Evolutionary conservation across 2,888 invertebrate genomes (phyloP).

Genomic region (Caenorhabditis zanzibari): DNA sequence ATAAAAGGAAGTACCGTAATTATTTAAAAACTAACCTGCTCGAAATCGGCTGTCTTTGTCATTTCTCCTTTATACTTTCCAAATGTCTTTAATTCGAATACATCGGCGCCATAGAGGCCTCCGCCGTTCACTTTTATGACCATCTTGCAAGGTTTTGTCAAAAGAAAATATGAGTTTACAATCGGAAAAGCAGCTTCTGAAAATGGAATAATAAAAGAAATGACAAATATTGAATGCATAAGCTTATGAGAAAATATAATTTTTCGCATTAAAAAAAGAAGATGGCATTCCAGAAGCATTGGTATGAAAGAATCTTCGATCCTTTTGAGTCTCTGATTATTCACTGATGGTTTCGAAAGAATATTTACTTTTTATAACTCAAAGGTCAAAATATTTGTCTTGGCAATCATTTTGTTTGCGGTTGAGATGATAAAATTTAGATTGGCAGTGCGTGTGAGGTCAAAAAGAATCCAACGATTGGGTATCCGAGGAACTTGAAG

Average conservation of each 20-base stretch:
- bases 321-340: background rate
- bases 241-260: constrained; percentile 9
- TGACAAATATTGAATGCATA: constrained; percentile 7
- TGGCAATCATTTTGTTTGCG: constrained; percentile 30
- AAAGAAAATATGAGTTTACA: constrained; percentile 3
- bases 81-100: constrained; percentile 45
- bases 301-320: background rate
- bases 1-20: background rate
- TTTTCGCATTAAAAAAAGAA: background rate
- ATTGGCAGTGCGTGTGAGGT: constrained; percentile 24
- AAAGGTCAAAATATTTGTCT: constrained; percentile 41
- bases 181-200: constrained; percentile 18
- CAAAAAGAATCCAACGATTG: constrained; percentile 1
- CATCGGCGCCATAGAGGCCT: constrained; percentile 44
- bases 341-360: background rate
- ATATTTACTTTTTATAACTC: constrained; percentile 7
- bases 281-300: background rate
- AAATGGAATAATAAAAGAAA: constrained; percentile 7
- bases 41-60: constrained; percentile 21
- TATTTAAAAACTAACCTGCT: constrained; percentile 29
- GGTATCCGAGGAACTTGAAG: background rate
- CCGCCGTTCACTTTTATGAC: constrained; percentile 55
- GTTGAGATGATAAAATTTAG: constrained; percentile 9
- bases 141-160: constrained; percentile 29
- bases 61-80: constrained; percentile 51